Base-by-base conservation (phyloP, 2,113 vertebrate species). In the Pyxicephalus adspersus region DNA sequence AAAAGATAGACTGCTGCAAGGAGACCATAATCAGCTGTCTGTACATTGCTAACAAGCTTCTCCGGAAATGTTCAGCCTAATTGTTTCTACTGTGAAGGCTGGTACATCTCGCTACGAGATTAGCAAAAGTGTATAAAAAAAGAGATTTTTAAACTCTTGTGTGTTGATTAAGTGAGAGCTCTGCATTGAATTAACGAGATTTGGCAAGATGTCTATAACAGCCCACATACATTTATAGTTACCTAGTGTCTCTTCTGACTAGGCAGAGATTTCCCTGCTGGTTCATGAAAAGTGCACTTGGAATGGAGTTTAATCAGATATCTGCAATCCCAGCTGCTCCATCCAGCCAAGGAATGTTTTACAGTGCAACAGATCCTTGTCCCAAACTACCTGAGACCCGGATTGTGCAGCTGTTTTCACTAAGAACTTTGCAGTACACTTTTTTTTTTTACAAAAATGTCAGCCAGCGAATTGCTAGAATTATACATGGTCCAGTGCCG, bases 281-380 rank as follows among this genome's bases (percentile, higher is more conserved):
- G 80, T 82, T 82, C 71, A 82, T 66, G 80, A 75, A 82, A 82
- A 82, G 70, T 75, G 71, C 61, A 75, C 38, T 82, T 75, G 70
- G 71, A 75, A 57, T 75, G 60, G 55, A 52, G 64, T 65, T 75
- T 22, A 58, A 73, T 75, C 67, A 65, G 79, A 81, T 81, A 81
- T 74, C 50, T 28, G 20, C 25, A 15, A 54, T 65, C 25, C 74
- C 52, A 23, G 54, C 34, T 58, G 20, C 67, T 52, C 26, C 15
- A 58, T 55, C 28, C 51, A 75, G 70, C 80, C 80, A 82, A 74
- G 71, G 63, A 75, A 82, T 75, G 51, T 64, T 66, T 75, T 82
- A 75, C 51, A 82, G 61, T 52, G 66, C 51, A 75, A 55, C 71
- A 66, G 50, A 51, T 22, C 58, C 23, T 29, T 38, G 52, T 82